phyloP scores from a whole-genome alignment of 2,113 vertebrate genomes.

The Narcine bancroftii region DNA sequence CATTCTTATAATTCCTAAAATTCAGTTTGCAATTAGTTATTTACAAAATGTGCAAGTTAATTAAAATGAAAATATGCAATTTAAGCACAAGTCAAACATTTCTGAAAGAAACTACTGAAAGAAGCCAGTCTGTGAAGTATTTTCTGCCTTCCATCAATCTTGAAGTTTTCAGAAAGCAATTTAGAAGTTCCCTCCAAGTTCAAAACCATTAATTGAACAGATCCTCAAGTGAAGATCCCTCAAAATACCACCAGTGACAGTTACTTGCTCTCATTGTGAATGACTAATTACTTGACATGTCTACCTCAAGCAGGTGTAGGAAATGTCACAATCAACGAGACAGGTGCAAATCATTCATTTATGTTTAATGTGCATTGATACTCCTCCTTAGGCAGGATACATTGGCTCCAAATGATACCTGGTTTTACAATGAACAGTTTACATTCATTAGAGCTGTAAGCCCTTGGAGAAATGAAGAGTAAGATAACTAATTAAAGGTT shows the following conservation, averaged over 20 bases:
- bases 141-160: neutral
- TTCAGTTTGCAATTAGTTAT: neutral
- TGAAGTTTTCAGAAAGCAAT: neutral
- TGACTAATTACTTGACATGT: neutral
- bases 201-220: neutral
- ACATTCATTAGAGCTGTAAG: neutral
- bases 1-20: neutral
- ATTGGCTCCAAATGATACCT: neutral
- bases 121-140: neutral
- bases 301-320: neutral
- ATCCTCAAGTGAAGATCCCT: neutral
- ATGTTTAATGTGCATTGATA: neutral
- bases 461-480: neutral
- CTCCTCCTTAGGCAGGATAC: neutral
- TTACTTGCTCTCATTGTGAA: neutral
- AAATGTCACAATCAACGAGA: neutral
- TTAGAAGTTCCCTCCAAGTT: neutral
- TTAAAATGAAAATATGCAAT: neutral
- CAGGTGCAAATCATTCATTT: neutral
- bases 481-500: neutral
- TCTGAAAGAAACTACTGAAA: neutral
- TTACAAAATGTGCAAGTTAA: neutral
- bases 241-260: neutral
- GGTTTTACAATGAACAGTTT: neutral
- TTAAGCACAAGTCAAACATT: neutral